A percentile compares a stretch with the other conserved stretches of the same genome.
Conservation (phyloP, 2,888 invertebrate genomes). For the Chrysopilus asiliformis region DNA sequence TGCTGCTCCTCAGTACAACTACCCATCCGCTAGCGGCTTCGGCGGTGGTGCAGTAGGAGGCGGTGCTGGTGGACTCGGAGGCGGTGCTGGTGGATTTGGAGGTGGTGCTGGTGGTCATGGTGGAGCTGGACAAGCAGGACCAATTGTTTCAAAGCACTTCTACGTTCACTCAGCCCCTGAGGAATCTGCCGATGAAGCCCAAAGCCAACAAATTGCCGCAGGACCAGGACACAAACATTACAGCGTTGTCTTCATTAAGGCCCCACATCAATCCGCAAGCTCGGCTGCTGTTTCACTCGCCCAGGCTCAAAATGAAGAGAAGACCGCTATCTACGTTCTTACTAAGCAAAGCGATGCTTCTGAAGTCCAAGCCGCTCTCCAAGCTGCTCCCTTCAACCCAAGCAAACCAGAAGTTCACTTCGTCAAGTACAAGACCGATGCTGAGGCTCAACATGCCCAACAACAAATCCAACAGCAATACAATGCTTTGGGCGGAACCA, state of each 20-base stretch:
- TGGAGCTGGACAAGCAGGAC: conserved; percentile 9
- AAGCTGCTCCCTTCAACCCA: conserved; percentile 14
- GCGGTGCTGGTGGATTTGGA: too few relatives aligned
- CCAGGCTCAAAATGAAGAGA: conserved; percentile 32
- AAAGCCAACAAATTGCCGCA: conserved; percentile 24
- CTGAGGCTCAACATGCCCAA: conserved; percentile 14
- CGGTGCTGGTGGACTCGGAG: too few relatives aligned
- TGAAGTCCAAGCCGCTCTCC: conserved; percentile 24
- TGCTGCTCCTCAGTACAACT: too few relatives aligned
- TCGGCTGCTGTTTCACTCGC: conserved; percentile 7
- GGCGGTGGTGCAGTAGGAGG: too few relatives aligned
- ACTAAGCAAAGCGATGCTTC: conserved; percentile 28
- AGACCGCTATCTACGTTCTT: conserved; percentile 33
- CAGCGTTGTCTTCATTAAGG: conserved; percentile 33
- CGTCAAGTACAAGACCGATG: conserved; percentile 13
- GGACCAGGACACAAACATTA: conserved; percentile 30
- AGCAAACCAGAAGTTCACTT: conserved; percentile 15
- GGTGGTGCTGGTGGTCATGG: too few relatives aligned
- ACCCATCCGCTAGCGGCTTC: too few relatives aligned
- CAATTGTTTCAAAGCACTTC: conserved; percentile 31
- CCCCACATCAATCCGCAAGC: conserved; percentile 19
- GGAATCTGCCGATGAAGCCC: conserved; percentile 23
- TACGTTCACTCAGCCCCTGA: conserved; percentile 31
- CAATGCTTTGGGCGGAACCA: not conserved
- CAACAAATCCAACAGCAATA: conserved; percentile 13